A percentile compares a stretch with the other conserved stretches of the same genome.
Evolutionary conservation across 2,113 vertebrate species (phyloP).

Genomic region (Porphyrio hochstetteri): DNA sequence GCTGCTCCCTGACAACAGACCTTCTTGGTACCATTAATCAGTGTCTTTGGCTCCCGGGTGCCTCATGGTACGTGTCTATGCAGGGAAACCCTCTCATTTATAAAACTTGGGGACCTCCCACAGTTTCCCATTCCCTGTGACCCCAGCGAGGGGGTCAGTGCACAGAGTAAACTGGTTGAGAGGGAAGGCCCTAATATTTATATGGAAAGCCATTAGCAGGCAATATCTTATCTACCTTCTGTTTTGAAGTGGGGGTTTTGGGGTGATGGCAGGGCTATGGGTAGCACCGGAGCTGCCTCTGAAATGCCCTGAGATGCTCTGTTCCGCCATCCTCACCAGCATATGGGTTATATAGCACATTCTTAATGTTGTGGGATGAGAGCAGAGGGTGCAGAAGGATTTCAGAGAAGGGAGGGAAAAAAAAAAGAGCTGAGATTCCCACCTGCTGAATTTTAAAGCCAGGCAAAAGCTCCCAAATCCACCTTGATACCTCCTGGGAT

Average conservation of each 20-base stretch:
- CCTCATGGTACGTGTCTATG: not conserved
- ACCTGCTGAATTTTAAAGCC: not conserved
- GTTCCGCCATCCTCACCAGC: accelerated
- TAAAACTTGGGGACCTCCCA: slow-evolving; percentile 46
- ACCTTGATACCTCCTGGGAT: not conserved
- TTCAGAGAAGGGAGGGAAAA: not conserved
- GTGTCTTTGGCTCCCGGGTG: not conserved
- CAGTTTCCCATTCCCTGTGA: not conserved
- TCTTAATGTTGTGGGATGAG: accelerated
- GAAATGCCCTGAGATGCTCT: not conserved
- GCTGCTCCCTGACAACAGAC: not conserved
- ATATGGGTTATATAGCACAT: not conserved
- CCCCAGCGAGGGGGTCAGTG: not conserved
- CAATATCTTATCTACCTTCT: not conserved
- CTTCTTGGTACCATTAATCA: slow-evolving; percentile 25
- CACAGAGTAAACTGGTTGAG: not conserved
- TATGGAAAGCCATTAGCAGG: slow-evolving; percentile 34
- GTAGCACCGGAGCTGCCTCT: not conserved
- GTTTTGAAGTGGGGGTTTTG: not conserved
- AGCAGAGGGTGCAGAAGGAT: not conserved
- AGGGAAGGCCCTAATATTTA: slow-evolving; percentile 23
- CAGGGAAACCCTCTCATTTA: not conserved
- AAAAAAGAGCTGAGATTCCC: not conserved
- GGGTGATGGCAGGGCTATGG: not conserved
- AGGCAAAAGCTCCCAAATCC: not conserved